Evolutionary conservation across 1,140 invertebrate species (phyloP).

Genomic region (Penaeus indicus): DNA sequence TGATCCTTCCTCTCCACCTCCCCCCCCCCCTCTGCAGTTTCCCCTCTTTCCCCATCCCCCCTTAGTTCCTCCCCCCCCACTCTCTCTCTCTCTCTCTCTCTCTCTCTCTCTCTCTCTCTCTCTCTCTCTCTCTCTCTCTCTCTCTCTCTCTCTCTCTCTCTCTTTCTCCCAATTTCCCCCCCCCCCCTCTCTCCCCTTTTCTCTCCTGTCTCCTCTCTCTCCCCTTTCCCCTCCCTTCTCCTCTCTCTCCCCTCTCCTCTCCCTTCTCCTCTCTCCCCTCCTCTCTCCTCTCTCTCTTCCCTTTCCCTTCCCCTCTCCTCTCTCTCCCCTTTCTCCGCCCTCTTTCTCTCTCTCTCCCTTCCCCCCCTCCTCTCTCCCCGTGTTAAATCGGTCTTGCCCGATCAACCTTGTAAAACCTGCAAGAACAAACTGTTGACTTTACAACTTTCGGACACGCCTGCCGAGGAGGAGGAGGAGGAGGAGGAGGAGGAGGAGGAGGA

Average conservation of each 20-base stretch:
- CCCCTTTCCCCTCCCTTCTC: neutral
- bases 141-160: neutral
- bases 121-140: neutral
- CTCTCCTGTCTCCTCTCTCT: neutral
- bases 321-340: neutral
- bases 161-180: neutral
- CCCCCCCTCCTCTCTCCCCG: conserved; percentile 1
- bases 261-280: neutral
- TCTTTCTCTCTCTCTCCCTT: neutral
- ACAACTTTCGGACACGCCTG: conserved; percentile 52
- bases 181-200: neutral
- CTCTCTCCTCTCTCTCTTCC: too few relatives aligned
- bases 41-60: neutral
- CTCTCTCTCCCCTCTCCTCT: neutral
- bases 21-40: neutral
- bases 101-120: neutral
- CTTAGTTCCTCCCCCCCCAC: neutral
- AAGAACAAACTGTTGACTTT: conserved; percentile 62
- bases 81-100: conserved; percentile 15
- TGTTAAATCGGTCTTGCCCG: conserved; percentile 45
- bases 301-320: neutral
- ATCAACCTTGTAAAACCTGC: conserved; percentile 53
- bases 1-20: conserved; percentile 23
- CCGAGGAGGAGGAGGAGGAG: neutral
- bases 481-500: neutral